Evolutionary conservation across 1,140 invertebrate genomes (phyloP).

Genomic region (Cydia amplana): DNA sequence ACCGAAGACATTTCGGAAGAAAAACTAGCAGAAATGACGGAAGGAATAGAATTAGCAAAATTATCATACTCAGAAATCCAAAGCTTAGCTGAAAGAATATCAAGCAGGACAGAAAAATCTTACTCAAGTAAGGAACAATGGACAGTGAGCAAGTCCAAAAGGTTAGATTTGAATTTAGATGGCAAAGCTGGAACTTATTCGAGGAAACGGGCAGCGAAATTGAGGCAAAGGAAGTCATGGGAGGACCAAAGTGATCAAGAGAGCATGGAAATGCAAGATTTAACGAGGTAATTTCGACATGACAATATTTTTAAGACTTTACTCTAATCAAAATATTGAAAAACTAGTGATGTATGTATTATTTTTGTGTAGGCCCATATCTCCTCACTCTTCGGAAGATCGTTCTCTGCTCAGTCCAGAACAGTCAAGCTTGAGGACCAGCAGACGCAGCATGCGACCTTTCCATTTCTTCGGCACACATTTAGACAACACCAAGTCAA

Average conservation of each 20-base stretch:
- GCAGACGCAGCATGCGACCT: conserved; percentile 55
- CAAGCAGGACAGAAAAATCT: conserved; percentile 55
- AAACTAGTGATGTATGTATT: conserved; percentile 23
- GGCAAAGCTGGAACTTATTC: conserved; percentile 75
- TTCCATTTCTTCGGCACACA: conserved; percentile 76
- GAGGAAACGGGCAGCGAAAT: conserved; percentile 69
- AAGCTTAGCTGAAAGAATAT: conserved; percentile 64
- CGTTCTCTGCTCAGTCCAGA: conserved; percentile 70
- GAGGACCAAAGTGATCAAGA: conserved; percentile 77
- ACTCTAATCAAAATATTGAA: background rate
- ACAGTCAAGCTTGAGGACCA: conserved; percentile 57
- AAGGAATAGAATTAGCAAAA: conserved; percentile 64
- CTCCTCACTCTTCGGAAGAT: conserved; percentile 73
- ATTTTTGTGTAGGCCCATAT: conserved; percentile 62
- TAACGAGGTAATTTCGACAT: conserved; percentile 58
- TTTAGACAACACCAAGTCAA: conserved; percentile 67
- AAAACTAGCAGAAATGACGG: conserved; percentile 63
- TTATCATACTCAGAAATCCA: conserved; percentile 69
- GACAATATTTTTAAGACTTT: background rate
- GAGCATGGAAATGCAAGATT: conserved; percentile 73
- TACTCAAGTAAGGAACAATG: conserved; percentile 63
- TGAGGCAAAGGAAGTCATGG: conserved; percentile 74
- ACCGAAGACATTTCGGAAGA: conserved; percentile 63
- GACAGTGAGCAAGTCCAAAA: conserved; percentile 66
- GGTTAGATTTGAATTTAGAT: conserved; percentile 69